A percentile compares a stretch with the other conserved stretches of the same genome.
Conservation (phyloP, 2,113 vertebrate genomes). For the Brevimyrus niger region DNA sequence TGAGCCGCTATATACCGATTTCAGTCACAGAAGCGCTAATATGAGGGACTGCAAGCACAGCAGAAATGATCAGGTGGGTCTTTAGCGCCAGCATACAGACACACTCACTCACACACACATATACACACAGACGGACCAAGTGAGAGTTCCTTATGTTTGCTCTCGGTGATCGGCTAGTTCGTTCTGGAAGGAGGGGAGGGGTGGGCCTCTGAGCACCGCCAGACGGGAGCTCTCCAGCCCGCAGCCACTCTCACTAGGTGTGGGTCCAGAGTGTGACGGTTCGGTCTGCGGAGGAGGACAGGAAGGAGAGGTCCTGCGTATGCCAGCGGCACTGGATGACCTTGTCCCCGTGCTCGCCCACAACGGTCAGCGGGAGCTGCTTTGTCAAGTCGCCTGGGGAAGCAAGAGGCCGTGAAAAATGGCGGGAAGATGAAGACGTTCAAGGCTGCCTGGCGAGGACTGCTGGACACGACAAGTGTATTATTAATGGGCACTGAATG, state of each 20-base stretch:
- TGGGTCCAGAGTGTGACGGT: conserved; percentile 97
- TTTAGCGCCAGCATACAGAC: conserved; percentile 41
- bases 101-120: conserved; percentile 26
- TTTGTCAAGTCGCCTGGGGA: conserved; percentile 74
- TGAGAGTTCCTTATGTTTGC: neutral
- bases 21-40: conserved; percentile 63
- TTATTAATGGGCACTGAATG: neutral
- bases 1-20: conserved; percentile 32
- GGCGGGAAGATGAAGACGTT: neutral
- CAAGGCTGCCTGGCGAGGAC: neutral
- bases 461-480: neutral
- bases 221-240: conserved; percentile 34
- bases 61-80: conserved; percentile 27
- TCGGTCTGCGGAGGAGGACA: conserved; percentile 95
- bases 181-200: neutral
- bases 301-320: conserved; percentile 90
- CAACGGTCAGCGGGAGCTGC: conserved; percentile 81
- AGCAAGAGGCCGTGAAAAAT: neutral
- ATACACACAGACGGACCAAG: conserved; percentile 11
- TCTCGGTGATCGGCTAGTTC: neutral
- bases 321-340: conserved; percentile 98
- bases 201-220: conserved; percentile 48
- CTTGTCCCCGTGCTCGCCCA: conserved; percentile 92
- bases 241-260: conserved; percentile 61
- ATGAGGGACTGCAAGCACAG: conserved; percentile 38